phyloP scores from a whole-genome alignment of 2,113 vertebrate genomes.

The Numida meleagris region DNA sequence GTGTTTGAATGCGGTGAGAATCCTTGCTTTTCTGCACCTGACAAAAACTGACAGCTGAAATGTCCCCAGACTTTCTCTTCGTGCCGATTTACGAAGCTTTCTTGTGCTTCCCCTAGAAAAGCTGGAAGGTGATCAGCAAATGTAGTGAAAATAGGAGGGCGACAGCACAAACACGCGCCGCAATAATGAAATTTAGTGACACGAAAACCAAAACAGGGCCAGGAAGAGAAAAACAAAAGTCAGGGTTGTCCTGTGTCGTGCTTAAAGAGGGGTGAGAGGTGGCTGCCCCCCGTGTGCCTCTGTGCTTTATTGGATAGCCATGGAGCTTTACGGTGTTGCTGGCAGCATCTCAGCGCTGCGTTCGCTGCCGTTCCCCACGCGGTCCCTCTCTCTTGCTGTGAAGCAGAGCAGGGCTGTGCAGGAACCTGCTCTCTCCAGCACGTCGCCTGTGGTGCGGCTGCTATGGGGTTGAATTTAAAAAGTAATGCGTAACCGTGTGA shows the following conservation, averaged over 20 bases:
- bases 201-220: not conserved
- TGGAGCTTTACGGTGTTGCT: not conserved
- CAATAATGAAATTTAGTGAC: fast-evolving
- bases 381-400: too few relatives aligned
- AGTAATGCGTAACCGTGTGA: fast-evolving
- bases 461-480: not conserved
- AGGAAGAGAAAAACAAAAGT: not conserved
- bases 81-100: not conserved
- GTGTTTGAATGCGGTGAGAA: not conserved
- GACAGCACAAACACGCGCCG: not conserved
- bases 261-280: not conserved
- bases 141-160: not conserved
- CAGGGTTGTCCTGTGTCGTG: fast-evolving
- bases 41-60: not conserved
- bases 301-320: not conserved
- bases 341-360: not conserved
- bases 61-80: not conserved
- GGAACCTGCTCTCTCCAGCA: not conserved
- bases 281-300: not conserved
- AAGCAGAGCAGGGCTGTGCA: fast-evolving
- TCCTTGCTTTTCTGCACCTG: not conserved
- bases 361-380: too few relatives aligned
- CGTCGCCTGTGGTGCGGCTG: not conserved
- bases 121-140: not conserved
- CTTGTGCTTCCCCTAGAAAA: not conserved